Base-by-base conservation (phyloP, 2,888 invertebrate genomes). In the Diaphora mendica region DNA sequence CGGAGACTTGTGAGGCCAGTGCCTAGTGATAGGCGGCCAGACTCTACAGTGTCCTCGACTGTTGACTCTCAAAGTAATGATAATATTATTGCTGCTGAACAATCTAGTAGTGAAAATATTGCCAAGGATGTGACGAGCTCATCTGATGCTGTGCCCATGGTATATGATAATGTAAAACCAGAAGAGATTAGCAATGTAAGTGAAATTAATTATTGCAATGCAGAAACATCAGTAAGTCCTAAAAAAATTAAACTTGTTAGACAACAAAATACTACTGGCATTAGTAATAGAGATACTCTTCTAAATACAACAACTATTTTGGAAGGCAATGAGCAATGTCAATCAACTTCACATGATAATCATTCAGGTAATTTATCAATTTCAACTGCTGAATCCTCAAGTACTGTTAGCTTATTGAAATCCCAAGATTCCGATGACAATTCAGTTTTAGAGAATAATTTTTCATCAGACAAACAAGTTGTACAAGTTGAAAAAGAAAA, bases 131-230 rank as follows among this genome's bases (percentile, higher is more conserved):
- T 95, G 74, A 95, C 95, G 77, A 95, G 95, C 89, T 95, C 95
- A 68, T 95, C 95, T 68, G 95, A 95, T 88, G 92, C 93, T 80
- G 90, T 95, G 84, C 86, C 91, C 82, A 84, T 86, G 87, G 85
- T 90, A 89, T 89, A 92, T 88, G 91, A 90, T 92, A 93, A 91
- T 90, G 86, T 89, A 84, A 93, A 92, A 86, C 90, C 91, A 86
- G 92, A 94, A 90, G 93, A 93, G 90, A 92, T 91, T 93, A 94
- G 92, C 90, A 92, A 91, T 91, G 85, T 94, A 91, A 94, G 92
- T 91, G 95, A 94, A 91, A 89, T 93, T 87, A 95, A 92, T 92
- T 90, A 95, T 91, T 94, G 95, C 92, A 93, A 94, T 94, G 94
- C 95, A 91, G 95, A 95, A 90, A 93, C 94, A 73, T 94, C 95